Evolutionary conservation across 2,113 vertebrate species (phyloP).

Genomic region (Lamprologus sp.): DNA sequence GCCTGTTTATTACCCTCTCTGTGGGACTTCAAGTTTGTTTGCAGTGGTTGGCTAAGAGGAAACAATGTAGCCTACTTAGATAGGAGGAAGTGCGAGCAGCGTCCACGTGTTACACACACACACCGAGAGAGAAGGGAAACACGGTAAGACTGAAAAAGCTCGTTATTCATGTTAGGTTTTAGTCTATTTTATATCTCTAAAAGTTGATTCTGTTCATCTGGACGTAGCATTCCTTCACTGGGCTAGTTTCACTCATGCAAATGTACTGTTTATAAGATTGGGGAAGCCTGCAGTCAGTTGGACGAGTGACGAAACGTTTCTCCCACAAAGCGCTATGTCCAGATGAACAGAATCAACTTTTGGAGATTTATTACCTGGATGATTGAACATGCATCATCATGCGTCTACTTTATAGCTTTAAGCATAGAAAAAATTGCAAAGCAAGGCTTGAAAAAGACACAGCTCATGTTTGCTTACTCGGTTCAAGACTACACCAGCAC

Average conservation of each 20-base stretch:
- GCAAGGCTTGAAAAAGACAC: not conserved
- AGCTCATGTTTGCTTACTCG: not conserved
- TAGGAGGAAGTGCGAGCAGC: constrained; percentile 17
- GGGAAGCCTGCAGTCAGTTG: not conserved
- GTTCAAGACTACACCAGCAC: not conserved
- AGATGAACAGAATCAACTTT: not conserved
- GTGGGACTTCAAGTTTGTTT: not conserved
- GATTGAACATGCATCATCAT: not conserved
- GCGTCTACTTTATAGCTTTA: not conserved
- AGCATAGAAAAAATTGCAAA: not conserved
- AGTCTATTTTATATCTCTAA: not conserved
- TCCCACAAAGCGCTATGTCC: not conserved
- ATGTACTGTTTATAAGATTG: not conserved
- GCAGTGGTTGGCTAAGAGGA: constrained; percentile 2
- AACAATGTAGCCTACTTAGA: constrained; percentile 29
- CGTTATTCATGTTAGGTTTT: accelerated
- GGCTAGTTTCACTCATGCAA: accelerated
- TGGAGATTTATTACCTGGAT: not conserved
- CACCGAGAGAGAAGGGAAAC: not conserved
- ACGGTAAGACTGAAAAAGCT: constrained; percentile 17
- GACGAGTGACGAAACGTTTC: accelerated
- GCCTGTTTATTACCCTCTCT: not conserved
- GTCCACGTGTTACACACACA: not conserved
- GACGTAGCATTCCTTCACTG: not conserved
- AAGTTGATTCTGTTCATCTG: not conserved